Percentiles rank a stretch among this genome's conserved stretches.
These are phyloP conservation scores for Tichodroma muraria DNA, from an alignment of 2,113 vertebrate species.

Conservation along the genomic window DNA sequence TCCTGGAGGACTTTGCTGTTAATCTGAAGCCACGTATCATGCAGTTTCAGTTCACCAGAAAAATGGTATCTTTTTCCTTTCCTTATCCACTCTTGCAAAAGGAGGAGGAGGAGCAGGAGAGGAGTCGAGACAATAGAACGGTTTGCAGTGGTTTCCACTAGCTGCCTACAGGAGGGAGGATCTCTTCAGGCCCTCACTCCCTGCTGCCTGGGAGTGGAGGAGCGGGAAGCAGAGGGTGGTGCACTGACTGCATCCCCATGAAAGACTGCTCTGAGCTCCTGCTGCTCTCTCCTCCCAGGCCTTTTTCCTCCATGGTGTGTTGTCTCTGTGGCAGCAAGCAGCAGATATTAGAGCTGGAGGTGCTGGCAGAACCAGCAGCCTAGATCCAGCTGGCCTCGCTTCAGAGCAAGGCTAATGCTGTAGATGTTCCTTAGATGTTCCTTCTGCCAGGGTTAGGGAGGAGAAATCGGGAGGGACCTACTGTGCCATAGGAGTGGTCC, in stretches of 20 bases:
- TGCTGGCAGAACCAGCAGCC: neutral
- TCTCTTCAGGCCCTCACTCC: neutral
- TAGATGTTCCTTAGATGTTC: neutral
- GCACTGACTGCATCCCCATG: neutral
- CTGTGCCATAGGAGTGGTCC: neutral
- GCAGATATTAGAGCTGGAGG: neutral
- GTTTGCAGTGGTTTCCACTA: neutral
- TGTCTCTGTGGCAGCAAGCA: neutral
- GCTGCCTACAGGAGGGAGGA: neutral
- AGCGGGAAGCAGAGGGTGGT: neutral
- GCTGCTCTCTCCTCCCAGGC: neutral
- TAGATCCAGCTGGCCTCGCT: neutral
- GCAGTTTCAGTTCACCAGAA: neutral
- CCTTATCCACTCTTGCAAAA: neutral
- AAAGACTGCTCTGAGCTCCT: neutral
- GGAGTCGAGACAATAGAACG: neutral
- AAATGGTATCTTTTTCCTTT: neutral
- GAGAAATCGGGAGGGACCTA: neutral
- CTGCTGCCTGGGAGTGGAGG: neutral
- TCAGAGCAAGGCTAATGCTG: neutral
- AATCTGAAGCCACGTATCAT: neutral
- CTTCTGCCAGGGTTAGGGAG: neutral
- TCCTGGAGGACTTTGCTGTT: neutral
- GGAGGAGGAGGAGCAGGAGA: neutral
- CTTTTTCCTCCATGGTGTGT: neutral